These are phyloP conservation scores for Clitarchus hookeri DNA, from an alignment of 2,888 invertebrate genomes.

Conservation along the genomic window DNA sequence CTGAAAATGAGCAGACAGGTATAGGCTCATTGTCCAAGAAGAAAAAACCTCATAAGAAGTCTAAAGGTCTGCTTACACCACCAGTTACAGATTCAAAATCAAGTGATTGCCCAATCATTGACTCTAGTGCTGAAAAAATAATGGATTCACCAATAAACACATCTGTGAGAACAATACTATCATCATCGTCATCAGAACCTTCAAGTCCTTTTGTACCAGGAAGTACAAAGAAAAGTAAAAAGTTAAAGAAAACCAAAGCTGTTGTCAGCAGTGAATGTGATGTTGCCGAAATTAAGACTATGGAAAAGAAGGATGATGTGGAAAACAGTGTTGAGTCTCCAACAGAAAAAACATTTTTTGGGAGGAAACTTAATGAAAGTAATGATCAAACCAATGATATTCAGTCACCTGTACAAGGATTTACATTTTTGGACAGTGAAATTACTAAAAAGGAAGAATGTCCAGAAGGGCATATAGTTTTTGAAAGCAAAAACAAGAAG, in stretches of 20 bases:
- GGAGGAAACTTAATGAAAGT: not conserved
- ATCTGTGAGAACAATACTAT: not conserved
- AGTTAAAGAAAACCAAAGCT: not conserved
- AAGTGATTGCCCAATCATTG: not conserved
- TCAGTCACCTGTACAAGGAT: not conserved
- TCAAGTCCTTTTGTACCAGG: not conserved
- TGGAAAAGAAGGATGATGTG: not conserved
- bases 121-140: not conserved
- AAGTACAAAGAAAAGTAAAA: not conserved
- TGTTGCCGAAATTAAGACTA: not conserved
- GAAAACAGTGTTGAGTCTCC: not conserved
- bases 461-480: not conserved
- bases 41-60: not conserved
- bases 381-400: not conserved
- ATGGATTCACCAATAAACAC: not conserved
- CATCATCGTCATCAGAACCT: not conserved
- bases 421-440: not conserved
- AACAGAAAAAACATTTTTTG: not conserved
- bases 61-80: not conserved
- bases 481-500: too few relatives aligned
- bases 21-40: not conserved
- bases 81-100: not conserved
- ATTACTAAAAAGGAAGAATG: not conserved
- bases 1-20: not conserved
- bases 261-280: not conserved